Percentiles rank a stretch among this genome's conserved stretches.
These are phyloP conservation scores for Agonopterix alstromeriana DNA, from an alignment of 2,888 invertebrate genomes.

Conservation along the genomic window DNA sequence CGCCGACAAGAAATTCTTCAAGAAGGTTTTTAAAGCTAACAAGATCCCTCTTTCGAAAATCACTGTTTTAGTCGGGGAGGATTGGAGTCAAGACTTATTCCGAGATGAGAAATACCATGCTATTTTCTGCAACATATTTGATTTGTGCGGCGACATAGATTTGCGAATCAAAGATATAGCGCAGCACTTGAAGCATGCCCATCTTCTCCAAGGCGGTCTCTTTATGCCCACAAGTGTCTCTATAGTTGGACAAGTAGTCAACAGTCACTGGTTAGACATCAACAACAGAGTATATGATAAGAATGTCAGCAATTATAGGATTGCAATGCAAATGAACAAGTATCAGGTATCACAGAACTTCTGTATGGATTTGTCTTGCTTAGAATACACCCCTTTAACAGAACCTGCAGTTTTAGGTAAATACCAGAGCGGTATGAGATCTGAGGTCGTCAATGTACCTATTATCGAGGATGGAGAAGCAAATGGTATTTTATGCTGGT, in stretches of 20 bases:
- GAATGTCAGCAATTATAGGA: constrained; percentile 71
- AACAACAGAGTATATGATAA: constrained; percentile 75
- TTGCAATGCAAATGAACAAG: constrained; percentile 75
- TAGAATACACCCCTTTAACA: constrained; percentile 56
- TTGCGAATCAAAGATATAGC: constrained; percentile 38
- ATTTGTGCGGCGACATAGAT: constrained; percentile 76
- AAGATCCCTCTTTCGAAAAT: constrained; percentile 48
- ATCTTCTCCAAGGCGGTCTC: constrained; percentile 58
- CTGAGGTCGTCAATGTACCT: constrained; percentile 31
- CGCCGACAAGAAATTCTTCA: constrained; percentile 55
- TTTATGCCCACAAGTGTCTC: constrained; percentile 71
- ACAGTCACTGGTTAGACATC: constrained; percentile 75
- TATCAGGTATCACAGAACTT: constrained; percentile 78
- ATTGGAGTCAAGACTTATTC: constrained; percentile 37
- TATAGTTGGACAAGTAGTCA: constrained; percentile 76
- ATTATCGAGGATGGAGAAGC: constrained; percentile 50
- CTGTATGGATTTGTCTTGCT: constrained; percentile 55
- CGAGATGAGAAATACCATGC: constrained; percentile 61
- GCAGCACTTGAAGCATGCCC: constrained; percentile 33
- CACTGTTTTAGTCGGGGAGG: constrained; percentile 44
- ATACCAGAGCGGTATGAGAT: constrained; percentile 17
- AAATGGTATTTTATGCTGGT: constrained; percentile 76
- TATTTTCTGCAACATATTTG: constrained; percentile 73
- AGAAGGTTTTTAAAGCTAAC: constrained; percentile 55
- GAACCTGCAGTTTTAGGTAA: constrained; percentile 37